A percentile compares a stretch with the other conserved stretches of the same genome.
phyloP scores from a whole-genome alignment of 2,797 vertebrate genomes.

The Pangasius sanitwongsei region DNA sequence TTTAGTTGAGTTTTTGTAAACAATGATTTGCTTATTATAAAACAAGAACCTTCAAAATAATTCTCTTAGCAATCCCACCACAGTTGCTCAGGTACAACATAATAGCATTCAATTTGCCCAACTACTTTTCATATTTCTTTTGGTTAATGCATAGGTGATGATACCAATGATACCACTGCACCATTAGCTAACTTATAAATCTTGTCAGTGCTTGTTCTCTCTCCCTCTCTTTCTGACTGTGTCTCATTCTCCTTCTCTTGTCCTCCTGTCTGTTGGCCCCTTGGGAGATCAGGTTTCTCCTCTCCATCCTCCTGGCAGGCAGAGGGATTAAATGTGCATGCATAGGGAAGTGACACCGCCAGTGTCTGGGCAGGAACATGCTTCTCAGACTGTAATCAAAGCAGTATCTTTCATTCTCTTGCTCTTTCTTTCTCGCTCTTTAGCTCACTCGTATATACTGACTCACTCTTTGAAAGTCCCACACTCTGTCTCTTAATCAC shows the following conservation, averaged over 20 bases:
- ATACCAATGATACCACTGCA: constrained; percentile 33
- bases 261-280: constrained; percentile 61
- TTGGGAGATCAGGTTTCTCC: constrained; percentile 57
- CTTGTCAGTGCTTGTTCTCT: constrained; percentile 55
- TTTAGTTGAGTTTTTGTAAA: background rate
- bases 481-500: background rate
- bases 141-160: constrained; percentile 19
- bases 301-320: constrained; percentile 61
- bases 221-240: constrained; percentile 39
- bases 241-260: constrained; percentile 57
- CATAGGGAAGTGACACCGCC: constrained; percentile 62
- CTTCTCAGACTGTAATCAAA: constrained; percentile 64
- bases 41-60: background rate
- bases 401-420: constrained; percentile 60
- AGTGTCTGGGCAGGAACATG: constrained; percentile 62
- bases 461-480: constrained; percentile 21
- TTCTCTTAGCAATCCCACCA: background rate
- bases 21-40: background rate
- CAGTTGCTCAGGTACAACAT: background rate
- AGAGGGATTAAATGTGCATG: constrained; percentile 62
- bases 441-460: constrained; percentile 22
- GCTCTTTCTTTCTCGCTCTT: constrained; percentile 42
- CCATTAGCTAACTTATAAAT: constrained; percentile 55
- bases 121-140: constrained; percentile 25
- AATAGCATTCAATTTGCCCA: background rate